Conservation (phyloP, 2,797 vertebrate genomes). For the Squalus acanthias region DNA sequence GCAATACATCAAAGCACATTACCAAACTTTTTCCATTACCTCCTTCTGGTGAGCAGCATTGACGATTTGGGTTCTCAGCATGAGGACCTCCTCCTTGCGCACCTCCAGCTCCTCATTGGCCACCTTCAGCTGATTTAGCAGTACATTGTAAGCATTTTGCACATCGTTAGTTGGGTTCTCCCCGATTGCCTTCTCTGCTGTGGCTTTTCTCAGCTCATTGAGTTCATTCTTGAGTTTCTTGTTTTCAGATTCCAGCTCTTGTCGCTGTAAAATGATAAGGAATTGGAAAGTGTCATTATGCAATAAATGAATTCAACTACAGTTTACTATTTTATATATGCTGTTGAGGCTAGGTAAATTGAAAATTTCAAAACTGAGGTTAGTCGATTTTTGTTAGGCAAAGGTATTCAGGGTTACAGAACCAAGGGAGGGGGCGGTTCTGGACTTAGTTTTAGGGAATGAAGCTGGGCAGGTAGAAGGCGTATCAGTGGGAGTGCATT, state of each 20-base stretch:
- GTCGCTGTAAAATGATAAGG: constrained; percentile 63
- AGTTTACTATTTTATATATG: neutral
- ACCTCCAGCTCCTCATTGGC: constrained; percentile 88
- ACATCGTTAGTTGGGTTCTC: constrained; percentile 56
- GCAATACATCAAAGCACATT: constrained; percentile 40
- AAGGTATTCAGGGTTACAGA: too few relatives aligned
- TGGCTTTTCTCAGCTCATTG: constrained; percentile 74
- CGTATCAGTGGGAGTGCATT: too few relatives aligned
- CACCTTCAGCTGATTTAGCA: constrained; percentile 76
- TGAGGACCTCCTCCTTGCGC: constrained; percentile 89
- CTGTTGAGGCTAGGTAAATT: neutral
- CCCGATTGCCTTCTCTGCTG: constrained; percentile 58
- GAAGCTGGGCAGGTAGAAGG: too few relatives aligned
- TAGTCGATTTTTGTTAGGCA: neutral
- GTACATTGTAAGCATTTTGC: constrained; percentile 68
- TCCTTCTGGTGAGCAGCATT: constrained; percentile 64
- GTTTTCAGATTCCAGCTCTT: constrained; percentile 90
- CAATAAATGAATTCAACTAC: constrained; percentile 15
- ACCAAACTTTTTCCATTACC: constrained; percentile 49
- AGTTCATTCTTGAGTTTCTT: constrained; percentile 91
- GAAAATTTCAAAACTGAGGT: neutral
- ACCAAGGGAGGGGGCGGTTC: too few relatives aligned
- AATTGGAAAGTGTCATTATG: neutral
- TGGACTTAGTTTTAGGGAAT: too few relatives aligned
- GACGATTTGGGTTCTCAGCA: constrained; percentile 81